These are phyloP conservation scores for Tapera naevia DNA, from an alignment of 2,797 vertebrate species.

Conservation along the genomic window DNA sequence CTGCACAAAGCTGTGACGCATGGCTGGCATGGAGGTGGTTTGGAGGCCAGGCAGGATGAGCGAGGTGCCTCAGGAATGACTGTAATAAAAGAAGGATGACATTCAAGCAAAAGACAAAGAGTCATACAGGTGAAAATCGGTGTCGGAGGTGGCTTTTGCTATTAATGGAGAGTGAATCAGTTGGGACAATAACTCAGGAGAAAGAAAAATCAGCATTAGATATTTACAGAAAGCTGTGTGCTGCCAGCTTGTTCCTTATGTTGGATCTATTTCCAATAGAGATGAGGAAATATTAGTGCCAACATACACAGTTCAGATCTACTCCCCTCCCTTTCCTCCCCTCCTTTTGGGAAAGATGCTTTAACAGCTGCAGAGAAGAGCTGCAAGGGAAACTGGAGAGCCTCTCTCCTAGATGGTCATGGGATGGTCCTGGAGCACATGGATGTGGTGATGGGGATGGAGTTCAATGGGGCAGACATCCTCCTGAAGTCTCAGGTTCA, in stretches of 20 bases:
- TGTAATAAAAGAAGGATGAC: conserved; percentile 36
- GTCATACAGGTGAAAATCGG: background rate
- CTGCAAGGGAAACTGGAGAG: fast-evolving
- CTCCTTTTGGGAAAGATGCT: background rate
- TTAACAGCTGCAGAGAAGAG: background rate
- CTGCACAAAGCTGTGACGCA: background rate
- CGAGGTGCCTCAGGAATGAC: background rate
- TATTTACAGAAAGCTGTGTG: background rate
- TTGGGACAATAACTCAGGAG: background rate
- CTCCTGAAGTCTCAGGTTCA: background rate
- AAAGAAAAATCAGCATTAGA: background rate
- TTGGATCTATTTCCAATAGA: background rate
- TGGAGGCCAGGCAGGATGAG: background rate
- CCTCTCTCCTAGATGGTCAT: background rate
- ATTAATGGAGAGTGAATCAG: background rate
- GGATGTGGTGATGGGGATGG: background rate
- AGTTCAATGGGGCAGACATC: background rate
- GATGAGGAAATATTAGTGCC: background rate
- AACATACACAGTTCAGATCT: background rate
- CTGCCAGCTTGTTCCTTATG: background rate
- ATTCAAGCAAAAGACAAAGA: conserved; percentile 42
- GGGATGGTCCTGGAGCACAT: background rate
- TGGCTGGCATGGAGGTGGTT: background rate
- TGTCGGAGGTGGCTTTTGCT: conserved; percentile 19
- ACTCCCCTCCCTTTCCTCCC: background rate